A percentile compares a stretch with the other conserved stretches of the same genome.
Evolutionary conservation across 2,888 invertebrate genomes (phyloP).

Genomic region (Xestobium rufovillosum): DNA sequence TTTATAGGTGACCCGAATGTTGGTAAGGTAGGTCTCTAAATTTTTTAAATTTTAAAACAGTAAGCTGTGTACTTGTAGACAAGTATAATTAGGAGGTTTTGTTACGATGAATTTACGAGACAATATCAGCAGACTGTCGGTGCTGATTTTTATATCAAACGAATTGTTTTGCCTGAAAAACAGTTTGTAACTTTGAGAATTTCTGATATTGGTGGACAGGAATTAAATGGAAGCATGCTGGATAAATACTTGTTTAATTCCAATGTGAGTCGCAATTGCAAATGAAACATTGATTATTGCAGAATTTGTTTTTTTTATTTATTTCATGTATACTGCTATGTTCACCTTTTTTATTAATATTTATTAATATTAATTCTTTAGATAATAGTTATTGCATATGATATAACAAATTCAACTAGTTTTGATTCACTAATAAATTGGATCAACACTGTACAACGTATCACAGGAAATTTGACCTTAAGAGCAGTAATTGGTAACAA

Average conservation of each 20-base stretch:
- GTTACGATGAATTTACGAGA: conserved; percentile 57
- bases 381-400: conserved; percentile 75
- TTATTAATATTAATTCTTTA: conserved; percentile 36
- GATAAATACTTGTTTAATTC: conserved; percentile 64
- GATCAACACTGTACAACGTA: conserved; percentile 51
- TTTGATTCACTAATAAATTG: conserved; percentile 71
- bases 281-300: conserved; percentile 2
- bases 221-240: conserved; percentile 69
- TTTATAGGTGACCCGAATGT: conserved; percentile 72
- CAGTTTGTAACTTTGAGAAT: conserved; percentile 63
- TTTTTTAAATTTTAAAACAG: neutral
- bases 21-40: conserved; percentile 64
- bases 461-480: conserved; percentile 46
- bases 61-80: no score
- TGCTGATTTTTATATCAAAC: conserved; percentile 64
- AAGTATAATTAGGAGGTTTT: conserved; percentile 56
- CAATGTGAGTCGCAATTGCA: conserved; percentile 50
- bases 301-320: conserved; percentile 1
- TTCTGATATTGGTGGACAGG: conserved; percentile 79
- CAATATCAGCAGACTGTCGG: conserved; percentile 60
- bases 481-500: conserved; percentile 63
- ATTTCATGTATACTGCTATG: conserved; percentile 6
- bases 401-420: conserved; percentile 71
- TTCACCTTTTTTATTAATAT: conserved; percentile 8
- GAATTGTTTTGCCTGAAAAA: conserved; percentile 51